Conservation (phyloP, 2,113 vertebrate species). For the Corapipo altera region DNA sequence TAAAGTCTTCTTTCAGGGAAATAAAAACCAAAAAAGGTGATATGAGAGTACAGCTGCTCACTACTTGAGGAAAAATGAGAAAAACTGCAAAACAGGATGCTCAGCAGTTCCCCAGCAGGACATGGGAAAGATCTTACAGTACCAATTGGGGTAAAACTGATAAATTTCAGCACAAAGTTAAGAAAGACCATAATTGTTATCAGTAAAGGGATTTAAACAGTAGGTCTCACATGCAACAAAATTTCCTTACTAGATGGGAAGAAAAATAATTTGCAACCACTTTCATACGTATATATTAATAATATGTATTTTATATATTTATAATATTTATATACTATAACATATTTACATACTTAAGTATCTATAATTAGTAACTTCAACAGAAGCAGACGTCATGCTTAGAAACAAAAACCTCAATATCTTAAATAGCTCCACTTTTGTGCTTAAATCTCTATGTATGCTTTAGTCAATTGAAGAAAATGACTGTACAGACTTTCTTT, state of each 20-base stretch:
- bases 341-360: background rate
- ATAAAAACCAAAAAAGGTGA: background rate
- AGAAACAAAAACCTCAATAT: background rate
- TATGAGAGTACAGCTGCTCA: background rate
- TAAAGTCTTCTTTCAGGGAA: background rate
- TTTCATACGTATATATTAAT: background rate
- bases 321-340: background rate
- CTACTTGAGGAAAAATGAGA: background rate
- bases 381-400: background rate
- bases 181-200: background rate
- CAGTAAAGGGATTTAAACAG: background rate
- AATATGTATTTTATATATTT: background rate
- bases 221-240: background rate
- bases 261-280: background rate
- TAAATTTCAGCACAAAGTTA: background rate
- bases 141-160: background rate
- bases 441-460: background rate
- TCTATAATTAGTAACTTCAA: background rate
- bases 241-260: background rate
- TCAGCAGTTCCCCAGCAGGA: background rate
- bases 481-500: background rate
- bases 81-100: background rate
- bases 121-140: background rate
- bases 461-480: background rate
- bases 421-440: background rate